A percentile compares a stretch with the other conserved stretches of the same genome.
phyloP scores from a whole-genome alignment of 2,888 invertebrate genomes.

The Euspilapteryx auroguttella region DNA sequence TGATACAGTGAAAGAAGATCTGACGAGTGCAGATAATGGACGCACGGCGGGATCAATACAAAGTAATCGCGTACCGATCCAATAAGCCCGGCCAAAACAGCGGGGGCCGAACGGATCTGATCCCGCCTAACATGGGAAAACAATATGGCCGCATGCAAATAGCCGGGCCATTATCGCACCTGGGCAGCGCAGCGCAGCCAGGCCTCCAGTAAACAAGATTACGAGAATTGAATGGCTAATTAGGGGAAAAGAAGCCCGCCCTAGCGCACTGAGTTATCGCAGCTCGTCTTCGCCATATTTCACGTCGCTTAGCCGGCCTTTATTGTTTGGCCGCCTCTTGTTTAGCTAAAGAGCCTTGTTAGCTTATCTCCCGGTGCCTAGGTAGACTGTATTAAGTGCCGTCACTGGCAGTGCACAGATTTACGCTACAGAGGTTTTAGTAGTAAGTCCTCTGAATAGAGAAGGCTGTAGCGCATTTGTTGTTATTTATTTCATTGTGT shows the following conservation, averaged over 20 bases:
- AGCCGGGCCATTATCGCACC: conserved; percentile 60
- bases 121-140: conserved; percentile 49
- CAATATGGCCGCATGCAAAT: conserved; percentile 63
- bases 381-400: conserved; percentile 47
- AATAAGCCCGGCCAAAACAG: conserved; percentile 55
- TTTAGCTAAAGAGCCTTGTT: conserved; percentile 51
- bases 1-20: too few species aligned
- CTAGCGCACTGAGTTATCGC: conserved; percentile 42
- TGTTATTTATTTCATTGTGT: too few species aligned
- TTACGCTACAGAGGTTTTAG: too few species aligned
- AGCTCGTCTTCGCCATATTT: conserved; percentile 50
- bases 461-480: too few species aligned
- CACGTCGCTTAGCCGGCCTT: conserved; percentile 50
- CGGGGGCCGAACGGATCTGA: conserved; percentile 42
- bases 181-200: conserved; percentile 45
- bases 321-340: conserved; percentile 50
- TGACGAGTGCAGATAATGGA: conserved; percentile 3
- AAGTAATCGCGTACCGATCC: conserved; percentile 58
- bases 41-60: conserved; percentile 58
- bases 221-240: conserved; percentile 61
- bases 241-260: conserved; percentile 53
- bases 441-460: conserved; percentile 21
- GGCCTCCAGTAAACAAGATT: conserved; percentile 57
- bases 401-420: conserved; percentile 30
- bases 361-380: conserved; percentile 48